Percentiles rank a stretch among this genome's conserved stretches.
Conservation (phyloP, 2,888 invertebrate species). For the Noctua comes region DNA sequence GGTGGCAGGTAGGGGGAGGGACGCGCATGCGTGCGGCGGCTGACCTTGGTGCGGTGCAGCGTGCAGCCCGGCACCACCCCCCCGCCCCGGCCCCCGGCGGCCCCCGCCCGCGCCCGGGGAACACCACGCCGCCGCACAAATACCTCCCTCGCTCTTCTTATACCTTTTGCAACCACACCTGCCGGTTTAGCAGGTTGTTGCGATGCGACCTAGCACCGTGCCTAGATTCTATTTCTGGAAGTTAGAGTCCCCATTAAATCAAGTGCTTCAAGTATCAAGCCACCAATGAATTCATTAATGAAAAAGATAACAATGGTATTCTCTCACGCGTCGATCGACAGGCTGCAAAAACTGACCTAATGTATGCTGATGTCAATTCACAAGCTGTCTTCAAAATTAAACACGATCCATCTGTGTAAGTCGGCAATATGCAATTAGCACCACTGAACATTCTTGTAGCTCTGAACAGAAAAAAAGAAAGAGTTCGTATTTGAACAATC, state of each 20-base stretch:
- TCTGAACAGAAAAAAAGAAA: slow-evolving; percentile 33
- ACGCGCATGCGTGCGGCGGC: slow-evolving; percentile 88
- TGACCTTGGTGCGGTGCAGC: slow-evolving; percentile 90
- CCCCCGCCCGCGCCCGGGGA: slow-evolving; percentile 71
- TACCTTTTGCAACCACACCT: slow-evolving; percentile 82
- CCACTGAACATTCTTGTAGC: slow-evolving; percentile 23
- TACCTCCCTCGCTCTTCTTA: slow-evolving; percentile 76
- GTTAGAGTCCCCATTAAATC: slow-evolving; percentile 71
- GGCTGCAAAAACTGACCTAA: slow-evolving; percentile 53
- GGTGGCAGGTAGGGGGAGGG: slow-evolving; percentile 68
- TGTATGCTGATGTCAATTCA: slow-evolving; percentile 51
- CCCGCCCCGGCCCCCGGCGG: slow-evolving; percentile 59
- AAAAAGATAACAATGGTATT: slow-evolving; percentile 54
- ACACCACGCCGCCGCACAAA: slow-evolving; percentile 72
- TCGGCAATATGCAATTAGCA: slow-evolving; percentile 57
- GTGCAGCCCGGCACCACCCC: slow-evolving; percentile 80
- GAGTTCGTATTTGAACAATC: slow-evolving; percentile 68
- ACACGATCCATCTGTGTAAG: slow-evolving; percentile 49
- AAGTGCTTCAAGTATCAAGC: slow-evolving; percentile 45
- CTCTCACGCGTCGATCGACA: slow-evolving; percentile 41
- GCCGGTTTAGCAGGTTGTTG: slow-evolving; percentile 88
- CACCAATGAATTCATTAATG: slow-evolving; percentile 46
- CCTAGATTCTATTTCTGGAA: slow-evolving; percentile 86
- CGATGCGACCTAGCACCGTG: slow-evolving; percentile 81
- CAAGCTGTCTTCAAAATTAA: slow-evolving; percentile 53